These are phyloP conservation scores for Molossus alvarezi DNA, from an alignment of 2,797 vertebrate genomes.

Conservation along the genomic window DNA sequence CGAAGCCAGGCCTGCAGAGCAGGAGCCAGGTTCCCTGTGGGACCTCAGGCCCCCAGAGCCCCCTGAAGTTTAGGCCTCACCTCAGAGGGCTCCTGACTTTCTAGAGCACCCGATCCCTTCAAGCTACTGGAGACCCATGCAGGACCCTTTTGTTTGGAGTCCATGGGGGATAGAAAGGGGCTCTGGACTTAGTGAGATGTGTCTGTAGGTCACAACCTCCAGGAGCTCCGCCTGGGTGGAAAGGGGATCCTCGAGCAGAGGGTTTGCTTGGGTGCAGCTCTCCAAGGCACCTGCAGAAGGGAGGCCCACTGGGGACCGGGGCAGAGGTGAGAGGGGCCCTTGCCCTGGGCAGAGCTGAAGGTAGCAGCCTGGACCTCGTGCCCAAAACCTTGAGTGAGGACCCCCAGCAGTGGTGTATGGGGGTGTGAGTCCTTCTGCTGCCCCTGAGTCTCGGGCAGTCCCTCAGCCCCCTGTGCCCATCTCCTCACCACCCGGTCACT, in stretches of 20 bases:
- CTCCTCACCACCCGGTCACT: background rate
- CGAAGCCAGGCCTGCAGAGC: no score
- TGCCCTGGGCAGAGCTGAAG: no score
- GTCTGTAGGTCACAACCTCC: background rate
- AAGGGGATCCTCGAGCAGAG: background rate
- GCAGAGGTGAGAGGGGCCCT: no score
- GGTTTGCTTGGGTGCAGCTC: no score
- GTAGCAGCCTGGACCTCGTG: no score
- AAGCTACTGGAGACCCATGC: background rate
- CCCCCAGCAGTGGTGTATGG: fast-evolving
- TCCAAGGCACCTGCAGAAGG: background rate
- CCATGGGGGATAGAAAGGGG: background rate
- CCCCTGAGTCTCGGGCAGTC: background rate
- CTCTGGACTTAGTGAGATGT: background rate
- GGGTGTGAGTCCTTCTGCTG: background rate
- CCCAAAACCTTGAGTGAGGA: background rate
- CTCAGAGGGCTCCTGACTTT: background rate
- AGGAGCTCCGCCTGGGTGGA: no score
- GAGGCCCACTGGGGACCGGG: background rate
- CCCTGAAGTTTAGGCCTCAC: background rate
- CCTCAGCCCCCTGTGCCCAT: background rate
- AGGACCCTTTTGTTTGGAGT: background rate
- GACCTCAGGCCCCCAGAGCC: background rate
- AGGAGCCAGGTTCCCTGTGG: background rate
- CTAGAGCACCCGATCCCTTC: background rate